Evolutionary conservation across 2,113 vertebrate genomes (phyloP).

Genomic region (Furnarius figulus): DNA sequence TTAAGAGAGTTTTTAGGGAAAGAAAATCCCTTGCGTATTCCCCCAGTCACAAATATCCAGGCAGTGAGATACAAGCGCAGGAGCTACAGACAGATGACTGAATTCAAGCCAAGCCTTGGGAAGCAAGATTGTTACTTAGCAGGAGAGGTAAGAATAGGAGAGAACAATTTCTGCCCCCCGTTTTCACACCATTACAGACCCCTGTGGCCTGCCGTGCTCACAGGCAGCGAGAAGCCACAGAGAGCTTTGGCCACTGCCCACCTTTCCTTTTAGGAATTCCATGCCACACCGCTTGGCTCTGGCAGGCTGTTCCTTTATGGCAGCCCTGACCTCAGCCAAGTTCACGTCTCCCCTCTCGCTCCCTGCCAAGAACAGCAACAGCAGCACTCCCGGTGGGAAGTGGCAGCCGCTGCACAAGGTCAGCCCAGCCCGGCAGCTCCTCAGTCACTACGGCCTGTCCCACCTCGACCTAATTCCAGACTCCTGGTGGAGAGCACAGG

Average conservation of each 20-base stretch:
- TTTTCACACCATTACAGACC: neutral
- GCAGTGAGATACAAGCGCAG: neutral
- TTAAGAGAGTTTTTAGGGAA: neutral
- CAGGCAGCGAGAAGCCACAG: neutral
- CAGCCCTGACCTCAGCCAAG: neutral
- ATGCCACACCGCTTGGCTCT: accelerated
- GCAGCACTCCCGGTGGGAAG: neutral
- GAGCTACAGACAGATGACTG: neutral
- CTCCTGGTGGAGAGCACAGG: neutral
- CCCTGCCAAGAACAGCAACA: neutral
- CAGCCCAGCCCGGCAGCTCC: neutral
- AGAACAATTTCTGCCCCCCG: neutral
- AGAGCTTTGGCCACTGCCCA: neutral
- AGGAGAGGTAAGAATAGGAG: neutral
- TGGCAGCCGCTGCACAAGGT: accelerated
- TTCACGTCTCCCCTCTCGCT: neutral
- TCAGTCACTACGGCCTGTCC: neutral
- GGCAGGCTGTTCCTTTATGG: neutral
- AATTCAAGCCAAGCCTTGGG: neutral
- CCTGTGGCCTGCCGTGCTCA: accelerated
- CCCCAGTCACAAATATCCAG: accelerated
- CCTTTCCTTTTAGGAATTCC: neutral
- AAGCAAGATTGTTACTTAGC: neutral
- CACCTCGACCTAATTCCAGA: accelerated
- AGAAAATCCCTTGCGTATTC: neutral